Percentiles rank a stretch among this genome's conserved stretches.
These are phyloP conservation scores for Kradibia gibbosae DNA, from an alignment of 1,140 invertebrate species.

Conservation along the genomic window DNA sequence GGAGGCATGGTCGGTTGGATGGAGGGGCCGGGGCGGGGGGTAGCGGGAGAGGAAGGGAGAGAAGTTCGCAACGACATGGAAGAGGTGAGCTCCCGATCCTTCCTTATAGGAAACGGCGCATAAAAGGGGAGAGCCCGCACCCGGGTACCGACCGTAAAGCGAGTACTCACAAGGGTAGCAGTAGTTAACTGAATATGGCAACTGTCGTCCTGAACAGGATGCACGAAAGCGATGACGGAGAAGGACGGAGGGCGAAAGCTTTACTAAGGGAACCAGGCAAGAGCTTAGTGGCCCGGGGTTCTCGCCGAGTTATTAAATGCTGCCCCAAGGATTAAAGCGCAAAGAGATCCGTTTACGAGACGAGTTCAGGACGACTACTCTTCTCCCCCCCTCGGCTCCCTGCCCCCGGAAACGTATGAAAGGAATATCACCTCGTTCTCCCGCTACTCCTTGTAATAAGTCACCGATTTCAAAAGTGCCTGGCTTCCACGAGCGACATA, in stretches of 20 bases:
- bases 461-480: slow-evolving; percentile 2
- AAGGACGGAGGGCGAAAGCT: slow-evolving; percentile 40
- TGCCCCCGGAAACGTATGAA: not conserved
- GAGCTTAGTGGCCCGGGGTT: slow-evolving; percentile 18
- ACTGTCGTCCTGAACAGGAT: slow-evolving; percentile 31
- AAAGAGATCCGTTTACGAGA: slow-evolving; percentile 48
- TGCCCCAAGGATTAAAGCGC: slow-evolving; percentile 43
- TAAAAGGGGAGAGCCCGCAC: slow-evolving; percentile 35
- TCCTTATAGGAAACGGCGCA: slow-evolving; percentile 28
- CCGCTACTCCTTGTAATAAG: slow-evolving; percentile 3
- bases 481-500: not conserved
- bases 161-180: slow-evolving; percentile 21
- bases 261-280: not conserved
- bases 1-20: too few species aligned
- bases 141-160: slow-evolving; percentile 23
- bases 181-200: slow-evolving; percentile 48
- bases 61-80: not conserved
- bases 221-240: slow-evolving; percentile 25
- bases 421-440: not conserved
- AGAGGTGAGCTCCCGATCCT: not conserved
- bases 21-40: too few species aligned
- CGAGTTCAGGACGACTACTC: slow-evolving; percentile 37
- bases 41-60: too few species aligned
- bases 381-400: slow-evolving; percentile 28
- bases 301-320: slow-evolving; percentile 53